Conservation (phyloP, 2,113 vertebrate genomes). For the Nyctereutes procyonoides region DNA sequence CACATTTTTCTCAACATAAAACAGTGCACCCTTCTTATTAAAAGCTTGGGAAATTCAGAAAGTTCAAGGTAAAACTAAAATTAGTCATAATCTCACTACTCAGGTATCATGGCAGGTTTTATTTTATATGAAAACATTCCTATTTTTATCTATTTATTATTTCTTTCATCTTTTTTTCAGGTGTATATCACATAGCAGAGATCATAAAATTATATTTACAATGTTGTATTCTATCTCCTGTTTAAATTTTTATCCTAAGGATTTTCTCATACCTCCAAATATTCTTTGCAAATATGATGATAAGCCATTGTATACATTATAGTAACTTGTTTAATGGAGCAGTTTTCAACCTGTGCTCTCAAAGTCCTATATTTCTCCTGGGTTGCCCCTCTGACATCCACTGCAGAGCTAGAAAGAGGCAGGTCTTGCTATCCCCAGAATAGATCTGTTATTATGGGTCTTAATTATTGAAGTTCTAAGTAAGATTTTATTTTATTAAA, state of each 20-base stretch:
- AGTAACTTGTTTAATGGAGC: neutral
- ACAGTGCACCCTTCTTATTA: neutral
- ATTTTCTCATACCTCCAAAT: neutral
- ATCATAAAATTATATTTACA: slow-evolving; percentile 16
- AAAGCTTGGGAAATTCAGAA: neutral
- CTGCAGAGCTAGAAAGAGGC: neutral
- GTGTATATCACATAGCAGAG: slow-evolving; percentile 7
- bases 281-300: neutral
- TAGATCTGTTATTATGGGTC: neutral
- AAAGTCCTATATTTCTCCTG: neutral
- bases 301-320: neutral
- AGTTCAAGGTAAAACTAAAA: neutral
- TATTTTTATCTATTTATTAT: neutral
- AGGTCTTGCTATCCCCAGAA: neutral
- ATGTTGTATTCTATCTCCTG: neutral
- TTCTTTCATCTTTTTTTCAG: neutral
- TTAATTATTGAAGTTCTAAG: neutral
- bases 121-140: neutral
- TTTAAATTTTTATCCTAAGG: neutral
- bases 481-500: neutral
- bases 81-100: neutral
- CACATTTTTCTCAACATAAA: neutral
- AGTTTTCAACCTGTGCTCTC: neutral
- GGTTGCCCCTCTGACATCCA: neutral
- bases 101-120: neutral